Evolutionary conservation across 2,888 invertebrate species (phyloP).

Genomic region (Chrysopilus asiliformis): DNA sequence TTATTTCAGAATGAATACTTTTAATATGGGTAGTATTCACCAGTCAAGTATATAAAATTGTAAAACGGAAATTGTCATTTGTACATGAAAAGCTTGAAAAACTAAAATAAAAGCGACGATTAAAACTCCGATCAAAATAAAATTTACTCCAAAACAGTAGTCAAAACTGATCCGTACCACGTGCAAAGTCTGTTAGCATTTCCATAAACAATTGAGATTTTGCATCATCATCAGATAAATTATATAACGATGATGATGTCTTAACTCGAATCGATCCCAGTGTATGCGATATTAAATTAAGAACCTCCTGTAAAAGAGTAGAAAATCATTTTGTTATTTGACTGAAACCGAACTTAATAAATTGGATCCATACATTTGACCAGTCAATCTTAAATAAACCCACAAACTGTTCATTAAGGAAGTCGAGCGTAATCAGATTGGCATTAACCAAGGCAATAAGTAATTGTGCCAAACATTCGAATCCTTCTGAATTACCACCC

Average conservation of each 20-base stretch:
- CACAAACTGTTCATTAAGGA: slow-evolving; percentile 51
- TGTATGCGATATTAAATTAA: slow-evolving; percentile 9
- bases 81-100: no score
- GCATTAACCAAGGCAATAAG: slow-evolving; percentile 41
- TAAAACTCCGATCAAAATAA: no score
- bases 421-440: slow-evolving; percentile 44
- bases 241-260: background rate
- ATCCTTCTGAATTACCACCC: slow-evolving; percentile 23
- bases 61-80: no score
- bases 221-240: slow-evolving; percentile 17
- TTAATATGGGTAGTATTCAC: no score
- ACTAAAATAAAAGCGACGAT: no score
- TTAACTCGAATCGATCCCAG: slow-evolving; percentile 8
- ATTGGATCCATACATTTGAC: slow-evolving; percentile 37
- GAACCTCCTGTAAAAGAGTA: slow-evolving; percentile 7
- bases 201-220: slow-evolving; percentile 34
- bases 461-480: slow-evolving; percentile 36
- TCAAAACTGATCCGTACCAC: slow-evolving; percentile 30
- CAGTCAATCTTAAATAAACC: slow-evolving; percentile 55
- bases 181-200: slow-evolving; percentile 31
- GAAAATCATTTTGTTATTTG: background rate
- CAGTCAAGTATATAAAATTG: no score
- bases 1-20: no score
- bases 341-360: background rate
- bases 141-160: no score